Conservation (phyloP, 1,140 invertebrate species). For the Dysdera silvatica region DNA sequence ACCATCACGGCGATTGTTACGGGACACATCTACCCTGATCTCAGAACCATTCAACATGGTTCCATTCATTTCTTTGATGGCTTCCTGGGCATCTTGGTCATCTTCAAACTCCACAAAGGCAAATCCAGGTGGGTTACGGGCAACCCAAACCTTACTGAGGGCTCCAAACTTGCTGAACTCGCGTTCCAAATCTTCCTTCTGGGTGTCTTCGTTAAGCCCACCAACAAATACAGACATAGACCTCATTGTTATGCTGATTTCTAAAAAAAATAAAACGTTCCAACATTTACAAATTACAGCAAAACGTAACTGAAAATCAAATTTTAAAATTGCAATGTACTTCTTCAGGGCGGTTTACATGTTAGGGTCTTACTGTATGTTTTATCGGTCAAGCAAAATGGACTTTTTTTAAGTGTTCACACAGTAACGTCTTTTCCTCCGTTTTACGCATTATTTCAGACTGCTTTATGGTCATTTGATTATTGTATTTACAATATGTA, state of each 20-base stretch:
- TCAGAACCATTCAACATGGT: slow-evolving; percentile 32
- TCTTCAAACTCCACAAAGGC: slow-evolving; percentile 57
- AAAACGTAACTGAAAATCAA: too few relatives aligned
- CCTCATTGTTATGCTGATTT: slow-evolving; percentile 22
- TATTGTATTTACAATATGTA: too few relatives aligned
- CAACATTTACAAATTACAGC: too few relatives aligned
- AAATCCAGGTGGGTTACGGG: slow-evolving; percentile 53
- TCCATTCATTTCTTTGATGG: slow-evolving; percentile 50
- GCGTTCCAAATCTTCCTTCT: slow-evolving; percentile 42
- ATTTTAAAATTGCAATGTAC: too few relatives aligned
- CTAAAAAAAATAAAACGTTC: too few relatives aligned
- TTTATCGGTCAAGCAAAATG: too few relatives aligned
- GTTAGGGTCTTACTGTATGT: too few relatives aligned
- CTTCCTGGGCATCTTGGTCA: slow-evolving; percentile 53
- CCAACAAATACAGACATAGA: slow-evolving; percentile 36
- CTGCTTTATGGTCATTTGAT: too few relatives aligned
- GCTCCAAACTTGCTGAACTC: slow-evolving; percentile 52
- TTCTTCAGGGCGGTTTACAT: too few relatives aligned
- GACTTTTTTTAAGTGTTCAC: too few relatives aligned
- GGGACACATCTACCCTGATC: slow-evolving; percentile 35
- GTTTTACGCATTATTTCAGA: too few relatives aligned
- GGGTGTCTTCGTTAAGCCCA: slow-evolving; percentile 31
- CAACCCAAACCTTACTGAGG: slow-evolving; percentile 57
- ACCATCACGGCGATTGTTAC: slow-evolving; percentile 27
- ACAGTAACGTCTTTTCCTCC: too few relatives aligned